Percentiles rank a stretch among this genome's conserved stretches.
These are phyloP conservation scores for Catagonus wagneri DNA, from an alignment of 2,113 vertebrate species.

Conservation along the genomic window DNA sequence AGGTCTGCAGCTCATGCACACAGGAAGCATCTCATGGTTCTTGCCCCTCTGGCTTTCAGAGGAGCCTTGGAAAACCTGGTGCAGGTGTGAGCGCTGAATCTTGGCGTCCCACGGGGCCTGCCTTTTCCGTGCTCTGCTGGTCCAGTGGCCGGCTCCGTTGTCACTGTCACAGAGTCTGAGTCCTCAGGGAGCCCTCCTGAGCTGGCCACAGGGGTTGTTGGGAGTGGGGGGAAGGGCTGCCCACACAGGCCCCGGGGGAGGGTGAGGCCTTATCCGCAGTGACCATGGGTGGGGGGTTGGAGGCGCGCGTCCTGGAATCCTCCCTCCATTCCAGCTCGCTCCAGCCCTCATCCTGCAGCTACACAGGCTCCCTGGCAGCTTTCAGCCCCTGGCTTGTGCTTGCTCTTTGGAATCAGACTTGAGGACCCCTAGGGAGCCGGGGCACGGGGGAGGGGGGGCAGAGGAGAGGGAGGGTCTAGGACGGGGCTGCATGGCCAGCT, in stretches of 20 bases:
- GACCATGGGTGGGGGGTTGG: background rate
- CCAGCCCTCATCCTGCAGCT: background rate
- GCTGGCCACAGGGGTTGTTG: background rate
- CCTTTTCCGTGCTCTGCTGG: background rate
- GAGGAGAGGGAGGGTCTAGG: background rate
- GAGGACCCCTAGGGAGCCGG: background rate
- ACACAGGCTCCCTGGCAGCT: background rate
- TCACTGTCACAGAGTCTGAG: background rate
- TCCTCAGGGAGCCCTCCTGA: background rate
- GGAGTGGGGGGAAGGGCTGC: background rate
- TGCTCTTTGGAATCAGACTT: background rate
- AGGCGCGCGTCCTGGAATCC: background rate
- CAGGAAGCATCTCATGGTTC: rapidly evolving
- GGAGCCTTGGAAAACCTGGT: background rate
- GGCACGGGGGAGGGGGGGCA: rapidly evolving
- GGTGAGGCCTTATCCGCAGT: background rate
- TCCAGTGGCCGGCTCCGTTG: background rate
- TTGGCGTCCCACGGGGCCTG: rapidly evolving
- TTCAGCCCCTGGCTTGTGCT: background rate
- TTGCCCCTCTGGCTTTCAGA: background rate
- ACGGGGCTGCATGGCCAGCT: background rate
- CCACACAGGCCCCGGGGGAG: background rate
- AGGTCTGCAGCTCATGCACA: rapidly evolving
- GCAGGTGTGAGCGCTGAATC: background rate
- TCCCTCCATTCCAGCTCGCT: background rate